A percentile compares a stretch with the other conserved stretches of the same genome.
Conservation (phyloP, 2,797 vertebrate genomes). For the Sylvia borin region DNA sequence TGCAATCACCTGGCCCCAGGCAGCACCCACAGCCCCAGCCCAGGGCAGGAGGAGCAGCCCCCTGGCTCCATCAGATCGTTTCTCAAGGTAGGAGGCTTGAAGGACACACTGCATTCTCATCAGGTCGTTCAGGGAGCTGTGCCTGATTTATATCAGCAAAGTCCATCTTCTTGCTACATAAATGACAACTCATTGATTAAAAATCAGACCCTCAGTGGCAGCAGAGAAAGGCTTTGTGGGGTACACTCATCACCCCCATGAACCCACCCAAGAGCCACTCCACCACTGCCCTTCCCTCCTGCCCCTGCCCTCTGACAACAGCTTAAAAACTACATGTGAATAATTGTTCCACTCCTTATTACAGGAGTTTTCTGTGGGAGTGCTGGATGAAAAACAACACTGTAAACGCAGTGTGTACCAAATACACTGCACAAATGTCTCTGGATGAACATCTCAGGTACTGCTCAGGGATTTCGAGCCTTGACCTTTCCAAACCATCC, state of each 20-base stretch:
- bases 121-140: not conserved
- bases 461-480: not conserved
- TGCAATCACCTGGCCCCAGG: not conserved
- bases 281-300: not conserved
- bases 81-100: not conserved
- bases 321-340: accelerated
- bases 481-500: not conserved
- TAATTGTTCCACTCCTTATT: not conserved
- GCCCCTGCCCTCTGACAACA: not conserved
- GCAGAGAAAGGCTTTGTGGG: not conserved
- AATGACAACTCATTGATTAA: not conserved
- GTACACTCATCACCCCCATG: not conserved
- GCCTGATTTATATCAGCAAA: not conserved
- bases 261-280: not conserved
- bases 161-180: not conserved
- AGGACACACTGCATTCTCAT: not conserved
- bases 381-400: not conserved
- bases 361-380: not conserved
- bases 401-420: not conserved
- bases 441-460: not conserved
- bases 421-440: not conserved
- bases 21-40: not conserved
- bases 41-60: not conserved
- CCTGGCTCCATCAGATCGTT: not conserved
- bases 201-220: not conserved